phyloP scores from a whole-genome alignment of 2,888 invertebrate species.

The Coronaproctus castanopsis region DNA sequence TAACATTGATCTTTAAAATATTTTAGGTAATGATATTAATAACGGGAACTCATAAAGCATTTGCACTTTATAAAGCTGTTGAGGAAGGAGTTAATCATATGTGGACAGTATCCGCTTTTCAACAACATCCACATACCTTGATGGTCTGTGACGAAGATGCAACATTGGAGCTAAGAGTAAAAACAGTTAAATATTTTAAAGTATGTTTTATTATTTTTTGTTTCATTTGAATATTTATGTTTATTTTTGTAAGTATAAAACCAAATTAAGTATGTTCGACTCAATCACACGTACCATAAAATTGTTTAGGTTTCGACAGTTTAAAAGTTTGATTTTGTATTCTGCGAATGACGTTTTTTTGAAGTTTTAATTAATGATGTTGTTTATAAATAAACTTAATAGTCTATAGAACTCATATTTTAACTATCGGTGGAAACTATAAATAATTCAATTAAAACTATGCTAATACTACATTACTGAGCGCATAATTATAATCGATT shows the following conservation, averaged over 20 bases:
- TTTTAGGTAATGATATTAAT: slow-evolving; percentile 82
- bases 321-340: no score
- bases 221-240: background rate
- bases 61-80: slow-evolving; percentile 90
- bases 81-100: slow-evolving; percentile 98
- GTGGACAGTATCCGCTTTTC: slow-evolving; percentile 99
- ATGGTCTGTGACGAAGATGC: slow-evolving; percentile 97
- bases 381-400: no score
- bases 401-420: no score
- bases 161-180: slow-evolving; percentile 85
- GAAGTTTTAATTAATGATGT: no score
- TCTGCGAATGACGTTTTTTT: no score
- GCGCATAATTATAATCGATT: no score
- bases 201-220: slow-evolving; percentile 28
- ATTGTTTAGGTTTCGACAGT: no score
- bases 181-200: slow-evolving; percentile 98
- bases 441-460: no score
- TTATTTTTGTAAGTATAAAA: background rate
- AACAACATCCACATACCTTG: slow-evolving; percentile 76
- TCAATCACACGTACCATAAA: no score
- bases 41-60: slow-evolving; percentile 87
- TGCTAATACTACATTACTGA: no score
- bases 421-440: no score
- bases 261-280: no score
- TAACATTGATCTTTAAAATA: background rate